Base-by-base conservation (phyloP, 2,888 invertebrate species). In the Thereva nobilitata region DNA sequence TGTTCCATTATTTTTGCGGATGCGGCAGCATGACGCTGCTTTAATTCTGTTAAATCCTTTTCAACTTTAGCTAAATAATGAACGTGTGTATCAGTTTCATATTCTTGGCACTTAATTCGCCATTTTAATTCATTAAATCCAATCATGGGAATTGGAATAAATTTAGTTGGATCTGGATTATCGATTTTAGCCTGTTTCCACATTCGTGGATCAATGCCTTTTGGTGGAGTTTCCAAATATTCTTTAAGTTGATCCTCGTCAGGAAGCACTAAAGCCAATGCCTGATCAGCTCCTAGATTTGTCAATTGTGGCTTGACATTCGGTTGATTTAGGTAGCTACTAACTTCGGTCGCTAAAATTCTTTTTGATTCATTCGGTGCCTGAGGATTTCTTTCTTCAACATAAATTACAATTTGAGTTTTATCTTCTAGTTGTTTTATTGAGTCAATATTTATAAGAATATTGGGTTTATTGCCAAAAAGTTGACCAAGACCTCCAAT, bases 181-280 rank as follows among this genome's bases (percentile, higher is more conserved):
- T 97, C 97, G 38, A 90, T 83, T 75, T 95, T 95, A 0, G 97
- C 97, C 79, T 98, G 97, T 75, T 92, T 90, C 99, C 99, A 99
- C 74, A 97, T 84, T 69, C 94, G 85, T 55, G 90, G 88, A 79
- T 97, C 95, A 76, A 97, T 91, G n/a, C 95, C 91, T 71, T 88
- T 86, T 1, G 97, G 97, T n/a, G 97, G 91, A 73, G 88, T 90
- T 73, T 93, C 92, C 68, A 97, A 82, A 81, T 97, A 98, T 74
- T 94, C 91, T 72, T 92, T 90, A 10, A 95, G 76, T 76, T 91
- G 89, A 68, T 90, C 88, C 63, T 89, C 89, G 71, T 91, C 87
- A 52, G 95, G 89, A 50, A 88, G 85, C 0, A 91, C 87, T 77
- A 91, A 86, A 9, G 95, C 84, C 69, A 88, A 84, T 34, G 92